Conservation (phyloP, 2,113 vertebrate genomes). For the Porphyrio hochstetteri region DNA sequence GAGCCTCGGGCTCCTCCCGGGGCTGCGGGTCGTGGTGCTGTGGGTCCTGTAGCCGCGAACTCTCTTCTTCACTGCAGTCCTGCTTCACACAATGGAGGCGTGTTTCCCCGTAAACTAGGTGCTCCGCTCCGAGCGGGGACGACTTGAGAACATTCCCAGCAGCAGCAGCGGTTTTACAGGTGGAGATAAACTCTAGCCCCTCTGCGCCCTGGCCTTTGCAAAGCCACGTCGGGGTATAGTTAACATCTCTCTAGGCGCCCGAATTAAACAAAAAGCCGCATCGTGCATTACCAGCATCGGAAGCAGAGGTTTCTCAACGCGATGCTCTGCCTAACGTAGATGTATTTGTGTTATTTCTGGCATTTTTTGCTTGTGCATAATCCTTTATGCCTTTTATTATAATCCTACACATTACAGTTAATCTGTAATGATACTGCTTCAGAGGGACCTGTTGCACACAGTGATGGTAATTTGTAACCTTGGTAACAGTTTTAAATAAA, state of each 20-base stretch:
- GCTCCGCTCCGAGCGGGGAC: not conserved
- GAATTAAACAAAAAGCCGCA: constrained; percentile 16
- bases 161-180: not conserved
- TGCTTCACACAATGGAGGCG: not conserved
- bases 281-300: not conserved
- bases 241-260: not conserved
- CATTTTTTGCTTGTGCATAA: constrained; percentile 65
- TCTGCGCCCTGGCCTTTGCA: not conserved
- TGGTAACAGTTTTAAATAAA: constrained; percentile 95
- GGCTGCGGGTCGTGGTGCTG: not conserved
- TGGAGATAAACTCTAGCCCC: not conserved
- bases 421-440: constrained; percentile 86
- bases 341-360: constrained; percentile 53
- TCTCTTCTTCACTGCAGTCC: rapidly evolving
- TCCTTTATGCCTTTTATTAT: constrained; percentile 75
- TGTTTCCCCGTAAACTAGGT: not conserved
- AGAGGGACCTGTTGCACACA: constrained; percentile 91
- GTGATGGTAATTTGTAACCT: constrained; percentile 95
- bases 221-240: not conserved
- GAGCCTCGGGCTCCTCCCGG: not conserved
- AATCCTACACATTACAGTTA: constrained; percentile 77
- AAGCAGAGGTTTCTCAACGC: not conserved
- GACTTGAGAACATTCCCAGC: not conserved
- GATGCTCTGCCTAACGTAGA: not conserved
- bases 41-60: not conserved